A percentile compares a stretch with the other conserved stretches of the same genome.
phyloP scores from a whole-genome alignment of 2,113 vertebrate species.

The Elgaria multicarinata region DNA sequence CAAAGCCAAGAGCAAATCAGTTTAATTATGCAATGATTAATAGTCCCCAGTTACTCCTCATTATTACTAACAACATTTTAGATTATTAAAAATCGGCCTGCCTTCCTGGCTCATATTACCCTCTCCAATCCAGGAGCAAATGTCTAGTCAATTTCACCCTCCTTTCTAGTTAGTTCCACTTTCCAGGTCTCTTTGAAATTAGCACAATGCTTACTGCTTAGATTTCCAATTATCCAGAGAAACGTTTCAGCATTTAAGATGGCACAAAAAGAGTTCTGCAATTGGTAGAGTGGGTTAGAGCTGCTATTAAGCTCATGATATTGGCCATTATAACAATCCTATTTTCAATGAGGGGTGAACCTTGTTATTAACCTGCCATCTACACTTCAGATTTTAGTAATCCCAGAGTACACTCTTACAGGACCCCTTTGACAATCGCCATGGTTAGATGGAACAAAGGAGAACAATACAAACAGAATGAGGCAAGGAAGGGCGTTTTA shows the following conservation, averaged over 20 bases:
- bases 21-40: slow-evolving; percentile 45
- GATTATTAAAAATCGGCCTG: slow-evolving; percentile 40
- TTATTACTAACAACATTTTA: slow-evolving; percentile 27
- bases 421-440: background rate
- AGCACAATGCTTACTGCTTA: background rate
- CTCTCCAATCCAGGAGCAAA: slow-evolving; percentile 32
- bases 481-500: background rate
- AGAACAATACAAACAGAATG: background rate
- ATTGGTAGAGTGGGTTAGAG: background rate
- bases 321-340: background rate
- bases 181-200: background rate
- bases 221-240: background rate
- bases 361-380: background rate
- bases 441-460: background rate
- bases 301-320: background rate
- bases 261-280: background rate
- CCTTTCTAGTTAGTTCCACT: slow-evolving; percentile 21
- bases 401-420: background rate
- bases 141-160: background rate
- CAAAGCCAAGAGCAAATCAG: background rate
- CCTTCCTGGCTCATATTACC: accelerated
- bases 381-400: background rate
- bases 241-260: background rate
- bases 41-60: slow-evolving; percentile 40
- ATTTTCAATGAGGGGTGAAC: background rate